A percentile compares a stretch with the other conserved stretches of the same genome.
Evolutionary conservation across 2,113 vertebrate species (phyloP).

Genomic region (Rhombomys opimus): DNA sequence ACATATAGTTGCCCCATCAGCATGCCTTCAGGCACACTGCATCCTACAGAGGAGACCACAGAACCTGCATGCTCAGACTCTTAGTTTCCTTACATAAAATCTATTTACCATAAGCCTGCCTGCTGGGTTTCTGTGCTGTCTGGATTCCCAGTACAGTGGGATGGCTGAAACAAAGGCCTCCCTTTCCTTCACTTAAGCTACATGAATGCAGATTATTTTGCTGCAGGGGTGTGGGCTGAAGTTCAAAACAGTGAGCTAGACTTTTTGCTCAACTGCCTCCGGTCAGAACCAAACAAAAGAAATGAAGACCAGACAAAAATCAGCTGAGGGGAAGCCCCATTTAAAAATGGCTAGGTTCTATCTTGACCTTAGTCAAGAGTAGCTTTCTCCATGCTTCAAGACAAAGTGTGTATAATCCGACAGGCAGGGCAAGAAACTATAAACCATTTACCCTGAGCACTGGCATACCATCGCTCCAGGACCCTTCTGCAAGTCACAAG

Average conservation of each 20-base stretch:
- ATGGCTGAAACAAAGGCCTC: slow-evolving; percentile 70
- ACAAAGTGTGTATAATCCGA: neutral
- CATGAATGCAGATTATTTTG: slow-evolving; percentile 70
- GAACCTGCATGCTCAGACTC: neutral
- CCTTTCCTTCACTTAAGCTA: slow-evolving; percentile 63
- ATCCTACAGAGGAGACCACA: slow-evolving; percentile 25
- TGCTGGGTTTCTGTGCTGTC: slow-evolving; percentile 53
- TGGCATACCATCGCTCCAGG: neutral
- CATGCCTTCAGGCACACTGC: neutral
- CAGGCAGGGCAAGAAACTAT: neutral
- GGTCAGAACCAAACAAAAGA: slow-evolving; percentile 58
- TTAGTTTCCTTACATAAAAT: slow-evolving; percentile 39
- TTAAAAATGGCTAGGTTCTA: slow-evolving; percentile 24
- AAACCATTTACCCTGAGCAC: neutral
- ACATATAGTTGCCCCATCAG: neutral
- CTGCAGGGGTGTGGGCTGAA: slow-evolving; percentile 65
- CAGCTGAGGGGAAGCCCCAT: neutral
- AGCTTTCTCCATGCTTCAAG: slow-evolving; percentile 3
- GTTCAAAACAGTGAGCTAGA: slow-evolving; percentile 69
- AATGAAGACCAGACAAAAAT: slow-evolving; percentile 12
- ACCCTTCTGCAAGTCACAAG: neutral
- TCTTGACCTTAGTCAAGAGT: neutral
- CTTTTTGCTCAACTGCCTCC: slow-evolving; percentile 42
- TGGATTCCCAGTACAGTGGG: slow-evolving; percentile 66
- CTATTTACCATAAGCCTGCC: slow-evolving; percentile 57